Percentiles rank a stretch among this genome's conserved stretches.
phyloP scores from a whole-genome alignment of 23 tunicate genomes.

The Trididemnum miniatum region DNA sequence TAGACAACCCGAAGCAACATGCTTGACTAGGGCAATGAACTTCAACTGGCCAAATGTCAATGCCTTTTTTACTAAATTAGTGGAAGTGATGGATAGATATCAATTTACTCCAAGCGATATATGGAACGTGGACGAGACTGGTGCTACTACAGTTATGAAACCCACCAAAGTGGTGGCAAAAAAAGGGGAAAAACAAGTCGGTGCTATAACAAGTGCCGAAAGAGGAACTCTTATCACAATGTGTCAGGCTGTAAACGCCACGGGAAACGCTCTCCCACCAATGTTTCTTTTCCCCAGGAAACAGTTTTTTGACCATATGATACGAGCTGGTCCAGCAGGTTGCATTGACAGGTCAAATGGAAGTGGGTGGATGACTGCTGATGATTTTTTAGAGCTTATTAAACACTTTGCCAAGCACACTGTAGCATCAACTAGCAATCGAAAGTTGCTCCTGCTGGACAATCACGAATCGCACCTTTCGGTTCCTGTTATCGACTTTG shows the following conservation, averaged over 20 bases:
- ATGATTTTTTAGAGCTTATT: not conserved
- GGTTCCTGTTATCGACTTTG: not conserved
- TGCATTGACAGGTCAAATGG: too few species aligned
- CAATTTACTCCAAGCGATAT: not conserved
- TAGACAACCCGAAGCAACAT: not conserved
- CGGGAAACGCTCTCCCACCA: not conserved
- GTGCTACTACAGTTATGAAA: not conserved
- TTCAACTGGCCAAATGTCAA: not conserved
- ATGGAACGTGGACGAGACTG: slow-evolving; percentile 7
- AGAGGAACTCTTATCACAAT: not conserved
- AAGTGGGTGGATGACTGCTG: too few species aligned
- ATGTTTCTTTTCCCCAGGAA: slow-evolving; percentile 3
- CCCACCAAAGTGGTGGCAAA: too few species aligned
- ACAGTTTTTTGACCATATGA: too few species aligned
- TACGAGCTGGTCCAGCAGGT: too few species aligned
- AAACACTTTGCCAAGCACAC: too few species aligned
- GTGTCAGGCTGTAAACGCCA: not conserved
- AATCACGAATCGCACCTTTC: not conserved
- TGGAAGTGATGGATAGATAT: not conserved
- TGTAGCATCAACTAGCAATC: not conserved
- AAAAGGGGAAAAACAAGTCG: slow-evolving; percentile 7
- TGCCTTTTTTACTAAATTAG: not conserved
- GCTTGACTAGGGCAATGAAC: not conserved
- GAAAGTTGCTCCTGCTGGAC: not conserved
- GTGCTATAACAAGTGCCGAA: not conserved